Evolutionary conservation across 2,888 invertebrate genomes (phyloP), one percentile per base, ranked within the genome.

Genomic region (Chaitophorus viminalis): DNA sequence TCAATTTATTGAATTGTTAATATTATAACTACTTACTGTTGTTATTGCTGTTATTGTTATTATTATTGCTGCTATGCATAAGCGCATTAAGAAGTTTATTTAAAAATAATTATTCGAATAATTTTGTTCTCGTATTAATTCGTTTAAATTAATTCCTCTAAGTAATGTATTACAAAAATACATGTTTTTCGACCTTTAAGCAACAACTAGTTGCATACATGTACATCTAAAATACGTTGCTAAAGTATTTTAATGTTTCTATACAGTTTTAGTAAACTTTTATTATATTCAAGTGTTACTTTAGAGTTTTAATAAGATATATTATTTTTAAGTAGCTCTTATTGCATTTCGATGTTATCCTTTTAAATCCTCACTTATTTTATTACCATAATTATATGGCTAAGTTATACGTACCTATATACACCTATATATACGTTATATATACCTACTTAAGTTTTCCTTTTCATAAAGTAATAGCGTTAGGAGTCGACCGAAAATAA

Each of bases 211-310:
- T 6, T 74, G 14, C 8, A 9, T 9, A 36, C 74, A 52, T n/a
- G n/a, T n/a, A n/a, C 78, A 25, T 33, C n/a, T n/a, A n/a, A n/a
- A n/a, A 14, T 17, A 46, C 29, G 39, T 25, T 17, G 74, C 18
- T 31, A 76, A 76, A 25, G 14, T 39, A 65, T 75, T 83, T 39
- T 39, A 83, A 83, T 39, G 65, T 65, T 75, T 75, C 21, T 60
- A 60, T 75, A 39, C 8, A 83, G 75, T 83, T 65, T 75, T 29
- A 25, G 14, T 65, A 17, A 75, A 83, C 65, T 83, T 83, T 83
- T 39, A 75, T 65, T 17, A 83, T 83, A 83, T 65, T 21, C 29
- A 75, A 83, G 83, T 83, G n/a, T n/a, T n/a, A 75, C 60, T 83
- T 65, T 39, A 25, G 39, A 60, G 65, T 83, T 65, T 83, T 83